Base-by-base conservation (phyloP, 2,113 vertebrate genomes). In the Thunnus thynnus region DNA sequence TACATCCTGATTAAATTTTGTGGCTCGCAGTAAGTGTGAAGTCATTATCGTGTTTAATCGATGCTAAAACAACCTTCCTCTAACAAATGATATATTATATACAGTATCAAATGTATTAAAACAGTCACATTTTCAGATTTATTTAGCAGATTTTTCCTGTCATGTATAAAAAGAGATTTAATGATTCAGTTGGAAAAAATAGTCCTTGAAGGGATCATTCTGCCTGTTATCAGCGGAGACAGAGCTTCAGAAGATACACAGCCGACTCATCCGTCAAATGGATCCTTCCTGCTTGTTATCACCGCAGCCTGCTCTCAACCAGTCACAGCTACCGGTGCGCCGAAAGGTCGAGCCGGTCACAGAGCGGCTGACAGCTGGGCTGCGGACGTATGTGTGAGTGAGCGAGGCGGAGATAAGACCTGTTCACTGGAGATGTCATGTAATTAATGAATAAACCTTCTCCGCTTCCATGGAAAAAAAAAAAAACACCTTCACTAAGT, bases 381-480 rank as follows among this genome's bases (percentile, higher is more conserved):
- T 1, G 36, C 36, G 9, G 6, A 41, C 27, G 27, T 3, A 1
- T 4, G 27, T 3, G 36, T 60, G 44, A 68, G 56, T 1, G 76
- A 68, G 76, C 9, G 56, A 22, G 56, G 22, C 47, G 0, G 16
- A 73, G 74, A 69, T 65, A 41, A 50, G 27, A 60, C 63, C 66
- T 20, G 51, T 64, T 71, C 79, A 69, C 68, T 0, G 57, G 63
- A 51, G 51, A 44, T 8, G 16, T 41, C 17, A 0, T 32, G 64
- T 75, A 75, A 75, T 79, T 75, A 75, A 65, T 18, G 20, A 75
- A 48, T 13, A 0, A 57, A 47, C 13, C 58, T 74, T 25, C 2
- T 6, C 78, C 20, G 57, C 62, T 47, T 61, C 30, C 36, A 41
- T 41, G 36, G 2, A 41, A 6, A 6, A 41, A 6, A 20, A n/a